Percentiles rank a stretch among this genome's conserved stretches.
These are phyloP conservation scores for Eulemur mongoz DNA, from an alignment of 2,797 vertebrate genomes.

Conservation along the genomic window DNA sequence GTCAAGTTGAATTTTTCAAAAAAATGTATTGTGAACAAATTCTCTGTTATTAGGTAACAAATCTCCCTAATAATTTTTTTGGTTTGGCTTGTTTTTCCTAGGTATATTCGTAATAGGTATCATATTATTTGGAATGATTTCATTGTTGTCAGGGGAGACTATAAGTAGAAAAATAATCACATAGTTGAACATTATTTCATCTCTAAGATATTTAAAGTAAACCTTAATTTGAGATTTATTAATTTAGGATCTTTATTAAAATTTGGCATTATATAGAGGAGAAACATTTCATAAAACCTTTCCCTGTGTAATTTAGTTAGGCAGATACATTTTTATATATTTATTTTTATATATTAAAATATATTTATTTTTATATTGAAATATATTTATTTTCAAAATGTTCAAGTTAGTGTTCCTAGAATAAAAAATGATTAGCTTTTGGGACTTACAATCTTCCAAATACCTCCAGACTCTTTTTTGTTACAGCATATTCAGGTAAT, in stretches of 20 bases:
- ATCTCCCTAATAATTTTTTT: not conserved
- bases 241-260: not conserved
- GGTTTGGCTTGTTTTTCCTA: not conserved
- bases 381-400: constrained; percentile 44
- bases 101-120: constrained; percentile 32
- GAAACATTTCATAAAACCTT: not conserved
- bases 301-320: constrained; percentile 20
- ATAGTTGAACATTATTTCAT: constrained; percentile 15
- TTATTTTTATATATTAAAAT: constrained; percentile 35
- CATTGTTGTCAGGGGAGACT: constrained; percentile 39
- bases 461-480: not conserved
- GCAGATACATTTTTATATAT: constrained; percentile 5
- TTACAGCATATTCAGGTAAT: not conserved
- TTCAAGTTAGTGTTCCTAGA: constrained; percentile 12
- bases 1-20: not conserved
- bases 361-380: not conserved
- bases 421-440: constrained; percentile 41
- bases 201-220: constrained; percentile 51
- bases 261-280: not conserved
- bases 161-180: constrained; percentile 48
- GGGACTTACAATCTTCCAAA: constrained; percentile 48
- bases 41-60: not conserved
- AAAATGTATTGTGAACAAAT: not conserved
- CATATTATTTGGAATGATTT: constrained; percentile 35
- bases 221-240: constrained; percentile 60